phyloP scores from a whole-genome alignment of 1,140 invertebrate genomes.

The Eurosta solidaginis region DNA sequence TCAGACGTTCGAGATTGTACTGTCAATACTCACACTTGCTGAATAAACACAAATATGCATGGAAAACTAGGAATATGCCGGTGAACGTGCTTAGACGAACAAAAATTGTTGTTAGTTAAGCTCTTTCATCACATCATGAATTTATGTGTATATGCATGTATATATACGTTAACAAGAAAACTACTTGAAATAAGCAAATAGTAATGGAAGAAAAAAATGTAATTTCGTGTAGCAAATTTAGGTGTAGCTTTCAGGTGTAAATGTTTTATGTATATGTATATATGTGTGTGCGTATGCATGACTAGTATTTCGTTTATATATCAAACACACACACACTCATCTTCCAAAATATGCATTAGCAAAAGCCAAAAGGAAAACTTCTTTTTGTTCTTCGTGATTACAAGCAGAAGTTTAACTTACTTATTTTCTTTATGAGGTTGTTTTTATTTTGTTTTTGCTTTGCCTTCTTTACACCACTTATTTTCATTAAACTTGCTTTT shows the following conservation, averaged over 20 bases:
- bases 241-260: no score
- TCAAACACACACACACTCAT: no score
- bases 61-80: neutral
- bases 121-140: neutral
- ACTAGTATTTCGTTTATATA: no score
- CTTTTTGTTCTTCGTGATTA: neutral
- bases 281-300: no score
- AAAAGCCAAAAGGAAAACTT: neutral
- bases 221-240: no score
- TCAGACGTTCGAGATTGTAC: no score
- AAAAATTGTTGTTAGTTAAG: neutral
- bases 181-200: neutral
- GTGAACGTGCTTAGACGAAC: neutral
- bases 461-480: no score
- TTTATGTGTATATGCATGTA: neutral
- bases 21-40: neutral
- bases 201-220: no score
- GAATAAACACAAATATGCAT: neutral
- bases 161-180: neutral
- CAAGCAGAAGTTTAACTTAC: neutral
- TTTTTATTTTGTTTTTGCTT: no score
- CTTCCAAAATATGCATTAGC: no score
- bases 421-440: neutral
- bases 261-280: no score
- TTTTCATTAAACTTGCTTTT: no score